Percentiles rank a stretch among this genome's conserved stretches.
These are phyloP conservation scores for Temnothorax unifasciatus DNA, from an alignment of 2,888 invertebrate species.

Conservation along the genomic window DNA sequence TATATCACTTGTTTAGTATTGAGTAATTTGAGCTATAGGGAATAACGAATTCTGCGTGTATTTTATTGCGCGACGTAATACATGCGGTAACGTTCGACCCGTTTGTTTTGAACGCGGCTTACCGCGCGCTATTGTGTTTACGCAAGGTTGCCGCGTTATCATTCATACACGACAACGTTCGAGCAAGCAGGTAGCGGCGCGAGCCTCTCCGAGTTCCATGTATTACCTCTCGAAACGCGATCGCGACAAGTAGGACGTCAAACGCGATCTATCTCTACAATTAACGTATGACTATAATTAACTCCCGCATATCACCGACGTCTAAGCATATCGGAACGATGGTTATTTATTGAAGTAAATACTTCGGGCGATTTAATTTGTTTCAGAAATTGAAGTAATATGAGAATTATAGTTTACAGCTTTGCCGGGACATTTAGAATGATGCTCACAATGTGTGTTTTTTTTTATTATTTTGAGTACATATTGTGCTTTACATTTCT, in stretches of 20 bases:
- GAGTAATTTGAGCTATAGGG: neutral
- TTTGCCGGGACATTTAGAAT: neutral
- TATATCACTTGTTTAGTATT: neutral
- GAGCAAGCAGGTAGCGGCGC: neutral
- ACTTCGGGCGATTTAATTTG: neutral
- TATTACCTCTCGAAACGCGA: slow-evolving; percentile 26
- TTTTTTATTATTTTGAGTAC: neutral
- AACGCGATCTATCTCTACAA: slow-evolving; percentile 3
- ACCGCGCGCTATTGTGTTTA: neutral
- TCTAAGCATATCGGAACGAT: neutral
- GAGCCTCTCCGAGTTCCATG: neutral
- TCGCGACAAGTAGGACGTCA: slow-evolving; percentile 17
- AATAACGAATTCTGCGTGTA: neutral
- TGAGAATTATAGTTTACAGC: neutral
- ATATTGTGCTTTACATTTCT: neutral
- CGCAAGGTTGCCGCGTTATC: slow-evolving; percentile 8
- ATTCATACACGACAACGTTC: slow-evolving; percentile 11
- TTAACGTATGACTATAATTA: slow-evolving; percentile 1
- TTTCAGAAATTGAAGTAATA: neutral
- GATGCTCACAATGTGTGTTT: neutral
- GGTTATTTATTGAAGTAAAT: neutral
- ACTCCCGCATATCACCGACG: neutral
- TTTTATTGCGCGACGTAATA: neutral
- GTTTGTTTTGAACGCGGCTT: neutral
- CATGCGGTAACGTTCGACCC: neutral